Evolutionary conservation across 2,113 vertebrate genomes (phyloP).

Genomic region (Bambusicola thoracicus): DNA sequence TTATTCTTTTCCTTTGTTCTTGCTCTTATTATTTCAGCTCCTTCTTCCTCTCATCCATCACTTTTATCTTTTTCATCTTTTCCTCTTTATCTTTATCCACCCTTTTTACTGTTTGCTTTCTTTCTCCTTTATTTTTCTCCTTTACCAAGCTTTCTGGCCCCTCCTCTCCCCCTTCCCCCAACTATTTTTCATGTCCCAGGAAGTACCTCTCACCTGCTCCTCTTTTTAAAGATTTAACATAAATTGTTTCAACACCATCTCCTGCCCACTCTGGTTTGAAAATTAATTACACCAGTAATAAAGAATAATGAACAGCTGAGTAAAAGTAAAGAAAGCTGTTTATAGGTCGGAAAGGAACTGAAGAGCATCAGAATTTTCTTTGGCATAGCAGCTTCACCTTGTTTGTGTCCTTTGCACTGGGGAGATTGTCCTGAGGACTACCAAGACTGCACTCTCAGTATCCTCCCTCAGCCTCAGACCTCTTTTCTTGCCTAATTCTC

Average conservation of each 20-base stretch:
- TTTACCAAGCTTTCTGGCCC: neutral
- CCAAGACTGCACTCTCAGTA: neutral
- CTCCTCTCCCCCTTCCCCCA: too few species aligned
- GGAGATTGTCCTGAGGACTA: neutral
- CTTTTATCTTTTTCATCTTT: constrained; percentile 48
- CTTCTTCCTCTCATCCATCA: constrained; percentile 51
- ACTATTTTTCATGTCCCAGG: neutral
- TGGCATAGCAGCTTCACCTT: neutral
- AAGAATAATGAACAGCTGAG: neutral
- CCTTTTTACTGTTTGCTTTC: constrained; percentile 19
- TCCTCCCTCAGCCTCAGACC: neutral
- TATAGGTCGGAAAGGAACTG: neutral
- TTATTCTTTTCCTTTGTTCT: constrained; percentile 45
- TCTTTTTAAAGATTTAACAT: neutral
- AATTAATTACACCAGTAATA: constrained; percentile 14
- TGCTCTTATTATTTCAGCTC: neutral
- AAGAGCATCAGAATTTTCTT: neutral
- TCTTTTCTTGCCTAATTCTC: neutral
- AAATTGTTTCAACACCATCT: constrained; percentile 4
- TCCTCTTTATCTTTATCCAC: neutral
- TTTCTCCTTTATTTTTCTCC: neutral
- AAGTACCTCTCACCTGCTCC: neutral
- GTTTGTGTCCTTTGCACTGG: neutral
- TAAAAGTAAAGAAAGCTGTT: neutral
- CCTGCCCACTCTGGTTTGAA: neutral